Evolutionary conservation across 2,888 invertebrate genomes (phyloP).

Genomic region (Apamea sordens): DNA sequence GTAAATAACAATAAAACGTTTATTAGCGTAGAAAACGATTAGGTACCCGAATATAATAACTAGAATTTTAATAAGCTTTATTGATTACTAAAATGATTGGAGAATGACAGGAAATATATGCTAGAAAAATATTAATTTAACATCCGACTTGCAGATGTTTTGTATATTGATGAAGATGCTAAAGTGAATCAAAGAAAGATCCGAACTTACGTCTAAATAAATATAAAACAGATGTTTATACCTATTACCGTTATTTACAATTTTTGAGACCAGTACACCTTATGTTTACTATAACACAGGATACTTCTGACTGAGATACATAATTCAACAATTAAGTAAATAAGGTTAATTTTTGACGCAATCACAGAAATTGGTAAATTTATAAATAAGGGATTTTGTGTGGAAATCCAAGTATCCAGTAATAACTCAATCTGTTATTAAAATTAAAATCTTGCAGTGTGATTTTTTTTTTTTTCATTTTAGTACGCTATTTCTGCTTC

Average conservation of each 20-base stretch:
- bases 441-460: not conserved
- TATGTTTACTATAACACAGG: conserved; percentile 39
- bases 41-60: conserved; percentile 65
- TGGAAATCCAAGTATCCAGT: conserved; percentile 3
- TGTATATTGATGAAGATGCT: conserved; percentile 29
- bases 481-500: not conserved
- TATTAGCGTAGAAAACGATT: conserved; percentile 70
- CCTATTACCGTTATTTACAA: conserved; percentile 70
- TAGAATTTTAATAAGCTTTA: conserved; percentile 64
- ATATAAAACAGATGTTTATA: conserved; percentile 70
- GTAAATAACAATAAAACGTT: conserved; percentile 83
- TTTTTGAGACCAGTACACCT: conserved; percentile 65
- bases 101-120: conserved; percentile 42
- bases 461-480: not conserved
- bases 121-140: conserved; percentile 52
- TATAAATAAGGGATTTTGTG: not conserved
- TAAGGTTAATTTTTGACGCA: not conserved
- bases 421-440: not conserved
- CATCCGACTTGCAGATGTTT: conserved; percentile 30
- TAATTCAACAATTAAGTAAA: conserved; percentile 11
- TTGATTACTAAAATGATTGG: conserved; percentile 51
- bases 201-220: conserved; percentile 75
- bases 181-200: conserved; percentile 46
- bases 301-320: conserved; percentile 37
- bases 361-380: conserved; percentile 10